Evolutionary conservation across 2,888 invertebrate genomes (phyloP).

Genomic region (Entomobrya multifasciata): DNA sequence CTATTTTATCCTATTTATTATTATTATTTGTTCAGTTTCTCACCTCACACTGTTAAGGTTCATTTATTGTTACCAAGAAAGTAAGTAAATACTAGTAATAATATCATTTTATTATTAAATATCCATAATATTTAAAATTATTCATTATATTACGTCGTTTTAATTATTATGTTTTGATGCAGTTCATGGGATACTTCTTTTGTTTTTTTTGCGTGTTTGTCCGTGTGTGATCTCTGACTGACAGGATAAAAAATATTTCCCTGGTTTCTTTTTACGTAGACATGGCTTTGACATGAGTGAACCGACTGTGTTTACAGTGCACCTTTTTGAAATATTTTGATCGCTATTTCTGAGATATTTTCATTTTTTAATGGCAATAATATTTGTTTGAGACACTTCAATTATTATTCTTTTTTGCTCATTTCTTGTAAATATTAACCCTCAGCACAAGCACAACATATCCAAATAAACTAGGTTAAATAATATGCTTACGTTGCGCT

Average conservation of each 20-base stretch:
- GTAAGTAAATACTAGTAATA: not conserved
- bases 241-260: constrained; percentile 16
- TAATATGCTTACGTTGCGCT: too few species aligned
- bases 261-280: not conserved
- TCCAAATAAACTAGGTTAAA: too few species aligned
- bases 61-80: constrained; percentile 12
- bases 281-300: constrained; percentile 44
- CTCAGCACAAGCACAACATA: constrained; percentile 49
- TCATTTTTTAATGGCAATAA: too few species aligned
- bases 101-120: not conserved
- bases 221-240: constrained; percentile 68
- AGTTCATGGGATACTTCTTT: constrained; percentile 35
- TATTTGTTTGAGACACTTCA: constrained; percentile 39
- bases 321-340: not conserved
- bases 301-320: constrained; percentile 38
- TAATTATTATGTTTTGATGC: not conserved
- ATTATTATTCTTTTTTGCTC: not conserved
- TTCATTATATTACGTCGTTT: not conserved
- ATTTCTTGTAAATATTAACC: constrained; percentile 6
- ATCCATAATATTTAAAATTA: not conserved
- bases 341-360: too few species aligned
- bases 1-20: not conserved
- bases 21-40: constrained; percentile 39
- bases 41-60: constrained; percentile 30
- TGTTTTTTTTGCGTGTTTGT: constrained; percentile 56